Evolutionary conservation across 2,888 invertebrate species (phyloP), one percentile per base, ranked within the genome.

Genomic region (Ormyrus rosae): DNA sequence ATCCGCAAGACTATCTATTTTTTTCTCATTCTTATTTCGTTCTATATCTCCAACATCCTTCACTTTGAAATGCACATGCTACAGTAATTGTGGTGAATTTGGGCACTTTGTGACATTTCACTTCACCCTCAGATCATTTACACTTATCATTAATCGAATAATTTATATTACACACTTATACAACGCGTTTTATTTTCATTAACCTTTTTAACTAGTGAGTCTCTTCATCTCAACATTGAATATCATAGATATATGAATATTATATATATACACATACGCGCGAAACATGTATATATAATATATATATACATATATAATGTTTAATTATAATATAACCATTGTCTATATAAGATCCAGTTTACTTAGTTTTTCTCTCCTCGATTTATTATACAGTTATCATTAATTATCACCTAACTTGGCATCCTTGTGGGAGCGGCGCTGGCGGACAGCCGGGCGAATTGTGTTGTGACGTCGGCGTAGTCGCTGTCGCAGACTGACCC

Each of bases 381-480:
- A 6, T 70, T 71, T 80, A 78, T 86, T 87, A 88, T 87, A 89
- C 90, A 89, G 89, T 88, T 89, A 90, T 91, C 94, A 96, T 96
- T 90, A 90, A 89, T 91, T 95, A 96, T 96, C 96, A 96, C 94
- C 96, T 96, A 93, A 96, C 96, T 93, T 96, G 95, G 92, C 96
- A 95, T 93, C 95, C 96, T 93, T 96, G 95, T 91, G 94, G 95
- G 87, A 94, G 92, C 89, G 94, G 92, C 89, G 94, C 92, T 83
- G 94, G 91, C 85, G 92, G 90, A 88, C 91, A 91, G 82, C 88
- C 86, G 79, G 90, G 84, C 79, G 90, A 87, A 84, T 86, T 86
- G 76, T 85, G 85, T 63, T 80, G 75, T 13, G 80, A 45, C 48
- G 61, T 73, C 63, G 58, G 9, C 58, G 68, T 63, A 11, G 72